Evolutionary conservation across 30 jellyfish, hydroid and myxozoan genomes (phyloP).

Genomic region (Aurelia sp.): DNA sequence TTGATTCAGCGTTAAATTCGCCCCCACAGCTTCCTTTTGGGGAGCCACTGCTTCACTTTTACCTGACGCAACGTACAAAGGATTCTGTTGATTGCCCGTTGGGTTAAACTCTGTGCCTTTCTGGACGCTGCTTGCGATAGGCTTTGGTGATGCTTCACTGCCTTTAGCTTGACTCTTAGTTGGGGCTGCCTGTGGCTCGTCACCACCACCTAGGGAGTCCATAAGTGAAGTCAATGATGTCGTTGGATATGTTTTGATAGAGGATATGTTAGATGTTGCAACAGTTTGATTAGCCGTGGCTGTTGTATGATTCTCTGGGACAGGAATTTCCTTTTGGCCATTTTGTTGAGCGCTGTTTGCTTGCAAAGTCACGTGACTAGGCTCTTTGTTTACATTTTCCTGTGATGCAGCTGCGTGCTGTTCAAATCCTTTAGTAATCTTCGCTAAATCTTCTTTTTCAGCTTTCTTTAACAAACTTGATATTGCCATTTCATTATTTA

Average conservation of each 20-base stretch:
- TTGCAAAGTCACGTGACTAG: not conserved
- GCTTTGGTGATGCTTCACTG: not conserved
- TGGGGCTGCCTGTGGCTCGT: slow-evolving; percentile 14
- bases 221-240: slow-evolving; percentile 54
- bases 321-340: not conserved
- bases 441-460: slow-evolving; percentile 51
- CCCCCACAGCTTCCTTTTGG: not conserved
- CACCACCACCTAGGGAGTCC: slow-evolving; percentile 70
- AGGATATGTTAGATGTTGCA: not conserved
- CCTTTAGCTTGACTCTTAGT: slow-evolving; percentile 5
- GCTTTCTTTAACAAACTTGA: slow-evolving; percentile 61
- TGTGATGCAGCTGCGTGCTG: not conserved
- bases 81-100: not conserved
- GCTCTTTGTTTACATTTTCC: not conserved
- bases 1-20: not conserved
- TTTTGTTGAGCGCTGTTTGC: not conserved
- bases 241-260: slow-evolving; percentile 25
- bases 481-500: slow-evolving; percentile 58
- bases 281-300: not conserved
- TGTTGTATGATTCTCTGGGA: not conserved
- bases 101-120: not conserved
- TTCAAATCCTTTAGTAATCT: not conserved
- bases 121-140: not conserved
- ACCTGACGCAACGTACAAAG: slow-evolving; percentile 1
- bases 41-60: not conserved